phyloP scores from a whole-genome alignment of 2,888 invertebrate species.

The Chelonus formosanus region DNA sequence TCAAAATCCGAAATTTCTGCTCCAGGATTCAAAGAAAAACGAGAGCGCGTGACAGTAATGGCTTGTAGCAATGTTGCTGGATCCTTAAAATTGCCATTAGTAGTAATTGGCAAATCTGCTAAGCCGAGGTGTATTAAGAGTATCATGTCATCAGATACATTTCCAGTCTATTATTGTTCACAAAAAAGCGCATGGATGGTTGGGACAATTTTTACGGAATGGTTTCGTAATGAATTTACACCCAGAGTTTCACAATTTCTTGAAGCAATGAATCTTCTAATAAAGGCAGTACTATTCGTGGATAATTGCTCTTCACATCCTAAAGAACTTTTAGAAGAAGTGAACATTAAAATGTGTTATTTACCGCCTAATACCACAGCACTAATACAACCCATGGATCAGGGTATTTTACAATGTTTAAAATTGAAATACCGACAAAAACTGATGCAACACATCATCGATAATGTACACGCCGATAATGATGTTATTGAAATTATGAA shows the following conservation, averaged over 20 bases:
- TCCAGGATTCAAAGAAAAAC: neutral
- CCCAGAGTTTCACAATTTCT: conserved; percentile 2
- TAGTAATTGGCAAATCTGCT: conserved; percentile 39
- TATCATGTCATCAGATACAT: too few species aligned
- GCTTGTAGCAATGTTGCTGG: conserved; percentile 39
- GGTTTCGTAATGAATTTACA: conserved; percentile 36
- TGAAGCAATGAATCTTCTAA: neutral
- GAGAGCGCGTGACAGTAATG: neutral
- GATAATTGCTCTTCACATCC: neutral
- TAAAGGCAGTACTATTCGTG: neutral
- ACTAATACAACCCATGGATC: conserved; percentile 12
- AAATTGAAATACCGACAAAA: neutral
- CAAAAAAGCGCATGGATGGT: conserved; percentile 42
- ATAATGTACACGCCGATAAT: neutral
- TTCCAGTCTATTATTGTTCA: too few species aligned
- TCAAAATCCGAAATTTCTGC: too few species aligned
- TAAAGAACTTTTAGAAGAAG: neutral
- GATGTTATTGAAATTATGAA: neutral
- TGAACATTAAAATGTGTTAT: neutral
- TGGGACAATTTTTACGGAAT: conserved; percentile 30
- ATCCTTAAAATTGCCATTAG: conserved; percentile 28
- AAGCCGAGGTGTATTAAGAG: conserved; percentile 40
- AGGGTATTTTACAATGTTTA: neutral
- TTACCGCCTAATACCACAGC: neutral
- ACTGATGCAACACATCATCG: neutral